These are phyloP conservation scores for Trichonephila clavata DNA, from an alignment of 1,140 invertebrate genomes.

Conservation along the genomic window DNA sequence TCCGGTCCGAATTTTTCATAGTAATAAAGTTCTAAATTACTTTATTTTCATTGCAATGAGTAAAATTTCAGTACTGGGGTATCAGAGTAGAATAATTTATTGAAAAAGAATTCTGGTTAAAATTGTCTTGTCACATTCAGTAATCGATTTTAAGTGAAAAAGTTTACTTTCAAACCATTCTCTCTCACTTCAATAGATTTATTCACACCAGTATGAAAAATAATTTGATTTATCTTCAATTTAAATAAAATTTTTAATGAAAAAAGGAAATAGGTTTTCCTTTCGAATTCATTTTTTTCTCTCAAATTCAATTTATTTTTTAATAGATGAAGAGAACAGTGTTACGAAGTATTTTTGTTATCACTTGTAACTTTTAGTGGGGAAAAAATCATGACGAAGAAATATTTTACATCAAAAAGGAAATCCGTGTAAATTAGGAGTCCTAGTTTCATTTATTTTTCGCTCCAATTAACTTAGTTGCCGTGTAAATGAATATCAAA, in stretches of 20 bases:
- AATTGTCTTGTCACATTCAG: no score
- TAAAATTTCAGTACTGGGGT: no score
- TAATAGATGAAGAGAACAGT: neutral
- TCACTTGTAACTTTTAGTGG: conserved; percentile 41
- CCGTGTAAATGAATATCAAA: conserved; percentile 7
- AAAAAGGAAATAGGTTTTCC: neutral
- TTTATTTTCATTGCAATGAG: no score
- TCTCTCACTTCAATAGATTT: neutral
- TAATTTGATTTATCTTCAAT: conserved; percentile 19
- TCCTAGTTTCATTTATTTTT: conserved; percentile 56
- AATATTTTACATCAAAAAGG: conserved; percentile 56
- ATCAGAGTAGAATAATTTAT: no score
- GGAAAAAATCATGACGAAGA: conserved; percentile 17
- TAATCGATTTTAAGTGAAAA: neutral
- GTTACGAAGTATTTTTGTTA: conserved; percentile 18
- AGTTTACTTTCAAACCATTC: neutral
- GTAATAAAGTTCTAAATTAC: no score
- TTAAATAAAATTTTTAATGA: conserved; percentile 20
- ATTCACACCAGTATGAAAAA: neutral
- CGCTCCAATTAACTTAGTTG: conserved; percentile 29
- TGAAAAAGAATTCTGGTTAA: no score
- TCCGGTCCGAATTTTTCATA: no score
- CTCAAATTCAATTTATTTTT: neutral
- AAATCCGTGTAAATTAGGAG: conserved; percentile 51
- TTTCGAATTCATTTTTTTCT: neutral